Base-by-base conservation (phyloP, 2,888 invertebrate species). In the Hemicrepidius hirtus region DNA sequence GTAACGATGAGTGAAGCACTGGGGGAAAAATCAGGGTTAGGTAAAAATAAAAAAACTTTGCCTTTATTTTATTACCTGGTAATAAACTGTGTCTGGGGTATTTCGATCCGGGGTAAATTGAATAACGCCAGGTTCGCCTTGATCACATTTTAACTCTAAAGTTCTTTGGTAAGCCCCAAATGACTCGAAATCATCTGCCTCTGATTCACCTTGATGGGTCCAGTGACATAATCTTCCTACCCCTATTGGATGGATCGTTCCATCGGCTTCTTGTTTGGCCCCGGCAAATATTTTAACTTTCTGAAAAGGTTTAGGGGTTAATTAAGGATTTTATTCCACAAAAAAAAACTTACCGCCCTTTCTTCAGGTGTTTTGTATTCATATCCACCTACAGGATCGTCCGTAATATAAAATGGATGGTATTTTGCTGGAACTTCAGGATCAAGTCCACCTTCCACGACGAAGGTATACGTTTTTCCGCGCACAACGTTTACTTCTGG, bases 351-450 rank as follows among this genome's bases (percentile, higher is more conserved):
- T 84, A 96, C 96, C 89, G 92, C 88, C 85, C 91, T 93, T 85
- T 97, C 96, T 78, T 93, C 93, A 0, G 93, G 90, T 0, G 91
- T 92, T 86, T 96, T 96, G 85, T 96, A 93, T 80, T 92, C 92
- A 85, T 93, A 97, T 0, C 97, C 97, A 37, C 97, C 97, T n/a
- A 96, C 89, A 0, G 95, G 91, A 86, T 97, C 97, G 83, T 97
- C 94, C 37, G 97, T 96, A 82, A 97, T 97, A 87, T 95, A 95
- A 89, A 97, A 96, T 44, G 97, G 97, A 87, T 97, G 97, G 85
- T 95, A 96, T 77, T 92, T 90, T 9, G 97, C 96, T 0, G 96
- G 94, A 44, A 90, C 88, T 20, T 92, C 92, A 0, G 94, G 90
- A 85, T 97, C 91, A 44, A 90, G 87, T 18, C 97, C 97, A 0